Conservation (phyloP, 2,113 vertebrate genomes). For the Penelope pileata region DNA sequence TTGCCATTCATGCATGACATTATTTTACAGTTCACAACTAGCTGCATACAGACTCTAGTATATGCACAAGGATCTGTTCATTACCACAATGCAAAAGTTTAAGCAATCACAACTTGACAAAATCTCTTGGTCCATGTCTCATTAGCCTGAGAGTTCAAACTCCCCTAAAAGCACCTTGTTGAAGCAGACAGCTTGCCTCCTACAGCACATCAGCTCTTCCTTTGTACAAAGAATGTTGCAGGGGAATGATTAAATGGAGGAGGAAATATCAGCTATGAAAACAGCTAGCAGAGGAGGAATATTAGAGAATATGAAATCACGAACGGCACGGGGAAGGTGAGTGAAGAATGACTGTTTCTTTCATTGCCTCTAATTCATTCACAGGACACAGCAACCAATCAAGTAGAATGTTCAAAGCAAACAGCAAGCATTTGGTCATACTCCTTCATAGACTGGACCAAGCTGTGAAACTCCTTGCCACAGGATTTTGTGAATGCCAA, state of each 20-base stretch:
- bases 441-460: background rate
- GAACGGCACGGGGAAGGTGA: background rate
- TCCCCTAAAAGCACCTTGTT: background rate
- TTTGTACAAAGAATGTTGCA: background rate
- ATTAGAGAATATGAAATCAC: background rate
- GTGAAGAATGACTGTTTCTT: background rate
- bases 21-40: background rate
- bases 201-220: background rate
- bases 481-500: background rate
- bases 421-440: background rate
- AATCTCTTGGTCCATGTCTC: slow-evolving; percentile 27
- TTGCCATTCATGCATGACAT: background rate
- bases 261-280: slow-evolving; percentile 11
- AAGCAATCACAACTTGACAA: slow-evolving; percentile 44
- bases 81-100: slow-evolving; percentile 15
- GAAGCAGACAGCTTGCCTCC: slow-evolving; percentile 13
- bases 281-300: background rate
- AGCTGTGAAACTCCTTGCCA: background rate
- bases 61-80: background rate
- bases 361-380: background rate
- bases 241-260: background rate
- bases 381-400: background rate
- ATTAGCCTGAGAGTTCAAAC: slow-evolving; percentile 25
- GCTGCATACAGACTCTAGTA: background rate
- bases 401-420: background rate